phyloP scores from a whole-genome alignment of 1,140 invertebrate genomes.

The Agraylea sexmaculata region DNA sequence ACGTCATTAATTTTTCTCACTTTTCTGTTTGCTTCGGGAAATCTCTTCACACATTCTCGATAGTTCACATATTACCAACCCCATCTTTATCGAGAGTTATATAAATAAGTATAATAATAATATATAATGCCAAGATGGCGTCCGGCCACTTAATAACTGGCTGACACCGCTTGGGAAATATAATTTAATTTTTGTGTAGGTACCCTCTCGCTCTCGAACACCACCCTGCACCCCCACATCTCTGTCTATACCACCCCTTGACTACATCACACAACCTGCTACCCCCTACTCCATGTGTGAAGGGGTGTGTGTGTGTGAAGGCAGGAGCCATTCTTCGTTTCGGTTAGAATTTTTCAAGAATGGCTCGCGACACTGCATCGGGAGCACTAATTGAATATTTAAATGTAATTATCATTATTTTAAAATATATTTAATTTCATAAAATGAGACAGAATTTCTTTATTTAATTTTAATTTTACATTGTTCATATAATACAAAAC shows the following conservation, averaged over 20 bases:
- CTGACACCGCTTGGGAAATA: conserved; percentile 44
- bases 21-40: conserved; percentile 21
- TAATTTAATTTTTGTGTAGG: conserved; percentile 42
- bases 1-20: conserved; percentile 20
- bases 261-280: too few species aligned
- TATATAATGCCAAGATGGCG: conserved; percentile 34
- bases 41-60: conserved; percentile 6
- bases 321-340: conserved; percentile 20
- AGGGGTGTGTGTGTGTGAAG: conserved; percentile 13
- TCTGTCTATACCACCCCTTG: conserved; percentile 1
- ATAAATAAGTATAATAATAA: conserved; percentile 16
- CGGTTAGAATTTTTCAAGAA: conserved; percentile 21
- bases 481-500: too few species aligned
- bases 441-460: too few species aligned
- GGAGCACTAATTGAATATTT: too few species aligned
- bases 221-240: conserved; percentile 14
- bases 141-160: conserved; percentile 44
- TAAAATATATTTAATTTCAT: too few species aligned
- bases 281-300: too few species aligned
- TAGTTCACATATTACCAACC: background rate
- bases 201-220: conserved; percentile 18
- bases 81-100: background rate
- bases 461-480: too few species aligned
- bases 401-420: too few species aligned
- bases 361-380: conserved; percentile 10